phyloP scores from a whole-genome alignment of 2,888 invertebrate genomes.

The Theretra japonica region DNA sequence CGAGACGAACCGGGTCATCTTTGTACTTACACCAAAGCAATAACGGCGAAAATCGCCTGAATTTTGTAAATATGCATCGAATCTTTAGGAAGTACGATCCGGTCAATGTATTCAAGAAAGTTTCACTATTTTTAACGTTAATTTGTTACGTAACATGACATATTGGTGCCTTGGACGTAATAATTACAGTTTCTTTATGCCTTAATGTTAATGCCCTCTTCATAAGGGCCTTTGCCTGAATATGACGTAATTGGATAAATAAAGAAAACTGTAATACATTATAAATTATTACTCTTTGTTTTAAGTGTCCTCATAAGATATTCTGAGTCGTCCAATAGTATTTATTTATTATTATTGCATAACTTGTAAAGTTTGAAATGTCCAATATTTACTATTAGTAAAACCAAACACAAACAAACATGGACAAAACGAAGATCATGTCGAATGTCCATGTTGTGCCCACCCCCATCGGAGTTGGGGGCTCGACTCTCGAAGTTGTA shows the following conservation, averaged over 20 bases:
- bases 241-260: background rate
- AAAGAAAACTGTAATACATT: no score
- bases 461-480: no score
- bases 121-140: conserved; percentile 4
- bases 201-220: background rate
- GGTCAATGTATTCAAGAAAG: conserved; percentile 2
- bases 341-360: no score
- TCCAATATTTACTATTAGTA: no score
- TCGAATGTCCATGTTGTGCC: no score
- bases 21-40: background rate
- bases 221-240: background rate
- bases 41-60: conserved; percentile 1
- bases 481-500: no score
- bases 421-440: no score
- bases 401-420: no score
- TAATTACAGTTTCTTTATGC: background rate
- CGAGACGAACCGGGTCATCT: conserved; percentile 22
- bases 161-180: background rate
- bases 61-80: background rate
- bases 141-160: conserved; percentile 10
- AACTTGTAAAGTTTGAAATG: no score
- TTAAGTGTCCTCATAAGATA: no score
- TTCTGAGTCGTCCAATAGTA: no score
- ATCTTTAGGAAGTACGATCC: background rate
- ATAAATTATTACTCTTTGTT: no score